phyloP scores from a whole-genome alignment of 2,797 vertebrate genomes.

The Molossus molossus region DNA sequence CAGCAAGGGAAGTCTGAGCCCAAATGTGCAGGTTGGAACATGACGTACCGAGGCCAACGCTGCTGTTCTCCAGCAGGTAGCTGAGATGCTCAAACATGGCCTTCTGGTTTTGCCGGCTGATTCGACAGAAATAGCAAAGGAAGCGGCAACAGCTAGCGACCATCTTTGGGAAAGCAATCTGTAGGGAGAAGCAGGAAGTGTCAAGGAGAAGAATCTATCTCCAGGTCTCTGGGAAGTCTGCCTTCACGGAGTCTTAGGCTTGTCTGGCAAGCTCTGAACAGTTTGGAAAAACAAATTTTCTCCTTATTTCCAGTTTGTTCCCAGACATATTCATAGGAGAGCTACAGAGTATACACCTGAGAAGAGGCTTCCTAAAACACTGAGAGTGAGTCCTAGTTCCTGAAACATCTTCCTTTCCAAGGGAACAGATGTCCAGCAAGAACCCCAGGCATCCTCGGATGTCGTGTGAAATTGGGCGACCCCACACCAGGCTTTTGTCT shows the following conservation, averaged over 20 bases:
- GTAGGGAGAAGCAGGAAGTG: conserved; percentile 87
- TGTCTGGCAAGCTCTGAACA: conserved; percentile 65
- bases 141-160: conserved; percentile 99
- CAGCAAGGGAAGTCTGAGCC: neutral
- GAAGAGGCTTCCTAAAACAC: conserved; percentile 14
- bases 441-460: neutral
- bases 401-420: conserved; percentile 38
- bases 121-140: conserved; percentile 99
- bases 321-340: neutral
- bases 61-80: conserved; percentile 99
- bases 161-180: conserved; percentile 99
- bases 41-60: conserved; percentile 96
- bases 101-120: conserved; percentile 99
- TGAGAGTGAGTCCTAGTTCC: neutral
- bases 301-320: neutral
- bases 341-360: neutral
- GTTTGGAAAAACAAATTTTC: conserved; percentile 41
- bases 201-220: conserved; percentile 79
- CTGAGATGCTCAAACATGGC: conserved; percentile 99
- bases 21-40: neutral
- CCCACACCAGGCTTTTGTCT: neutral
- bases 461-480: neutral
- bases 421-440: conserved; percentile 21
- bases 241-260: conserved; percentile 40
- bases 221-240: conserved; percentile 31